Percentiles rank a stretch among this genome's conserved stretches.
Evolutionary conservation across 1,140 invertebrate genomes (phyloP).

Genomic region (Holcopasites calliopsidis): DNA sequence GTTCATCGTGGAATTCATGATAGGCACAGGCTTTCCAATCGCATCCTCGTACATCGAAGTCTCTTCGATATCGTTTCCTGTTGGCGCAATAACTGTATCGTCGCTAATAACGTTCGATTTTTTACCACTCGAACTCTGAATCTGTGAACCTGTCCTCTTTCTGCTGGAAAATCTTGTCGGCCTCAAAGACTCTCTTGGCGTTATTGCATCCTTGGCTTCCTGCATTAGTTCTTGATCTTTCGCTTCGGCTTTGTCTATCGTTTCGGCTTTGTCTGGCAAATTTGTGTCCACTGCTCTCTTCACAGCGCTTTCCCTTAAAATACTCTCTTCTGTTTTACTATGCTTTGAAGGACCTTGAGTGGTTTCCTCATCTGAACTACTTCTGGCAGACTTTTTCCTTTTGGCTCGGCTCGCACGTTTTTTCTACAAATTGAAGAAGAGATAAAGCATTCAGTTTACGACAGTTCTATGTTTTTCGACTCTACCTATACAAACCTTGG

Average conservation of each 20-base stretch:
- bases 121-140: neutral
- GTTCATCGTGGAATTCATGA: constrained; percentile 76
- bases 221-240: neutral
- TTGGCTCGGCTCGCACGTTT: constrained; percentile 46
- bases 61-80: constrained; percentile 61
- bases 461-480: neutral
- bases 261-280: neutral
- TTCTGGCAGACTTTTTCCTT: constrained; percentile 41
- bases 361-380: constrained; percentile 64
- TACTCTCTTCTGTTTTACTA: constrained; percentile 48
- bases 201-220: neutral
- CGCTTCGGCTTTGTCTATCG: neutral
- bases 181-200: neutral
- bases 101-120: constrained; percentile 49
- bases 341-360: constrained; percentile 50
- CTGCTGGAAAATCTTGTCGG: neutral
- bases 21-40: constrained; percentile 68
- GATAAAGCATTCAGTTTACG: neutral
- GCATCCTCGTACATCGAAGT: constrained; percentile 76
- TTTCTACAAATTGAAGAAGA: constrained; percentile 27
- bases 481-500: constrained; percentile 40
- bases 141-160: neutral
- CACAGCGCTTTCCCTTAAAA: neutral
- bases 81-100: constrained; percentile 51
- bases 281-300: neutral